Base-by-base conservation (phyloP, 1,140 invertebrate species). In the Andricus grossulariae region DNA sequence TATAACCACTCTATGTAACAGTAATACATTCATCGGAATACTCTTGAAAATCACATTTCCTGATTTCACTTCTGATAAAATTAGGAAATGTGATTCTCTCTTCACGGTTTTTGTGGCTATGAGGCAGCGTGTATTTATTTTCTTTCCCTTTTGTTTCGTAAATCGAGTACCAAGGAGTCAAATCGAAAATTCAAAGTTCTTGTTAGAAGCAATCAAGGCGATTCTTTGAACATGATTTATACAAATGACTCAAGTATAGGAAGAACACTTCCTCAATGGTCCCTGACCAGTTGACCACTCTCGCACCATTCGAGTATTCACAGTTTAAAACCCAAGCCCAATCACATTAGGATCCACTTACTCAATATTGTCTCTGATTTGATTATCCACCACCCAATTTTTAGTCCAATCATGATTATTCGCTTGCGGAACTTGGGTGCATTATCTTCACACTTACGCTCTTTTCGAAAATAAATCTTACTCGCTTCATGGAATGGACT, bases 191-290 rank as follows among this genome's bases (percentile, higher is more conserved):
- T 1, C 32, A 15, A 60, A 16, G 7, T 18, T 18, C 16, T 60
- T 39, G 57, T 60, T 60, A 32, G 21, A 32, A 60, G 57, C 57
- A 25, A 60, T 60, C 25, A 60, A 60, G 57, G 57, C 57, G 32
- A 32, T 32, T 60, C 32, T 21, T 10, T 21, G 57, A 60, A 4
- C 7, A 15, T 77, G 51, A 79, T 78, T 77, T 83, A 80, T 80
- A 84, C 75, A 82, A 80, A 76, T 82, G 60, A 74, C 54, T 80
- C 32, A 79, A 74, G 45, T 81, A 82, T 76, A 8, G 72, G 52
- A 78, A 82, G 78, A 86, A 82, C 77, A 78, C 76, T 79, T 83
- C 75, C 76, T 72, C 18, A 51, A 72, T 81, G 76, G 78, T 82
- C 73, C 75, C 80, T 77, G 55, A 80, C 72, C 75, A 72, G 55